These are phyloP conservation scores for Panopea generosa DNA, from an alignment of 2,888 invertebrate species.

Conservation along the genomic window DNA sequence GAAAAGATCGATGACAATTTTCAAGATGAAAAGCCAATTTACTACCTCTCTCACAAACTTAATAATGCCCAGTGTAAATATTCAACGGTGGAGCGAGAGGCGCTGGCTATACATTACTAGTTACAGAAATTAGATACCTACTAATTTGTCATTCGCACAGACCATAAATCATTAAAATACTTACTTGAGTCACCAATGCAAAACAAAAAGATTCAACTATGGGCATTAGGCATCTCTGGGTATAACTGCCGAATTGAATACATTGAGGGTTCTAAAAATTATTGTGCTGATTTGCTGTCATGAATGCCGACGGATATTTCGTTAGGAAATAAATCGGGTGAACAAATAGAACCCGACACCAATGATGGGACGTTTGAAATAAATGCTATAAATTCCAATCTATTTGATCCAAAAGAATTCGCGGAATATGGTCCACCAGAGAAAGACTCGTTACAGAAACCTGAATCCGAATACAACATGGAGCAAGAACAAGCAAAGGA, in stretches of 20 bases:
- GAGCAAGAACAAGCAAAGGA: conserved; percentile 27
- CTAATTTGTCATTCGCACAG: conserved; percentile 31
- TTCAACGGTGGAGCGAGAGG: conserved; percentile 30
- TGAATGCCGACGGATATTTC: conserved; percentile 7
- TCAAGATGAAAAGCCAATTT: conserved; percentile 22
- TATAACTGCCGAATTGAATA: conserved; percentile 48
- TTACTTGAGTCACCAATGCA: background rate
- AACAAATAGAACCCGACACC: too few relatives aligned
- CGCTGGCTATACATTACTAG: conserved; percentile 31
- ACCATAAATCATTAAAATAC: background rate
- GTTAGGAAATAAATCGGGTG: background rate
- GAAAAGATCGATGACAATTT: too few relatives aligned
- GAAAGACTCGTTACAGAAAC: conserved; percentile 2
- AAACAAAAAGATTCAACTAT: conserved; percentile 42
- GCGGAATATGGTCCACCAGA: conserved; percentile 7
- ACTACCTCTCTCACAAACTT: conserved; percentile 32
- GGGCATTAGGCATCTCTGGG: conserved; percentile 14
- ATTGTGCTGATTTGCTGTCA: conserved; percentile 27
- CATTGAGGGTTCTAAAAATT: conserved; percentile 24
- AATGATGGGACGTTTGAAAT: too few relatives aligned
- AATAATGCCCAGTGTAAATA: conserved; percentile 14
- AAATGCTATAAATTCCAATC: too few relatives aligned
- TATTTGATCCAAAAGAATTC: conserved; percentile 42
- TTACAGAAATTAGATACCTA: conserved; percentile 27
- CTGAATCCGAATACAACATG: conserved; percentile 22